phyloP scores from a whole-genome alignment of 2,113 vertebrate species.

The Cephalopholis sonnerati region DNA sequence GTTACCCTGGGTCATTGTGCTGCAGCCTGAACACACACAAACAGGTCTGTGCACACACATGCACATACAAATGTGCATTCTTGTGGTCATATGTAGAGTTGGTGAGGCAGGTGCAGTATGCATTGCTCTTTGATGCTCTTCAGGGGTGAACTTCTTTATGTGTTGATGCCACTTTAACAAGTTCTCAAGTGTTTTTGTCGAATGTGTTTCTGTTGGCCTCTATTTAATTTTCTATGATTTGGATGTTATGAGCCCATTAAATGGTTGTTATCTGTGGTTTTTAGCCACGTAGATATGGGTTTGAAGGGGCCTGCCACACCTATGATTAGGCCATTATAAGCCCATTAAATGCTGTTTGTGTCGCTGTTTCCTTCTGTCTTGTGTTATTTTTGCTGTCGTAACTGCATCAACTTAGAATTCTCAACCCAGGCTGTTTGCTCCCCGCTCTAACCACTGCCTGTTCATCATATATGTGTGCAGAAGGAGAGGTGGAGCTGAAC shows the following conservation, averaged over 20 bases:
- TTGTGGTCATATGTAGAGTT: background rate
- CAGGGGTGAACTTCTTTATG: background rate
- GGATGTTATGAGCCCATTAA: too few species aligned
- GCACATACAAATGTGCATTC: slow-evolving; percentile 4
- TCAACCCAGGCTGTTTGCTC: background rate
- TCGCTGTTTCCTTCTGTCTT: background rate
- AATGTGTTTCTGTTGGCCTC: too few species aligned
- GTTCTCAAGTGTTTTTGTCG: too few species aligned
- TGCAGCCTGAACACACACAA: slow-evolving; percentile 58
- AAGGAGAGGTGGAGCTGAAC: background rate
- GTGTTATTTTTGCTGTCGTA: background rate
- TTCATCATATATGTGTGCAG: slow-evolving; percentile 13
- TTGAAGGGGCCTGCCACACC: too few species aligned
- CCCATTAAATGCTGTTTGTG: too few species aligned
- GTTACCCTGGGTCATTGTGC: slow-evolving; percentile 70
- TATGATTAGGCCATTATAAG: too few species aligned
- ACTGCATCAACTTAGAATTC: background rate
- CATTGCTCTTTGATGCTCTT: background rate
- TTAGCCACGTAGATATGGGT: too few species aligned
- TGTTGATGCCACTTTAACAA: background rate
- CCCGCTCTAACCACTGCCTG: background rate
- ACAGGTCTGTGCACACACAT: slow-evolving; percentile 56
- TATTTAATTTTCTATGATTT: too few species aligned
- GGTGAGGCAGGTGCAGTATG: background rate
- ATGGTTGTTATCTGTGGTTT: too few species aligned